Evolutionary conservation across 1,140 invertebrate genomes (phyloP).

Genomic region (Uloborus diversus): DNA sequence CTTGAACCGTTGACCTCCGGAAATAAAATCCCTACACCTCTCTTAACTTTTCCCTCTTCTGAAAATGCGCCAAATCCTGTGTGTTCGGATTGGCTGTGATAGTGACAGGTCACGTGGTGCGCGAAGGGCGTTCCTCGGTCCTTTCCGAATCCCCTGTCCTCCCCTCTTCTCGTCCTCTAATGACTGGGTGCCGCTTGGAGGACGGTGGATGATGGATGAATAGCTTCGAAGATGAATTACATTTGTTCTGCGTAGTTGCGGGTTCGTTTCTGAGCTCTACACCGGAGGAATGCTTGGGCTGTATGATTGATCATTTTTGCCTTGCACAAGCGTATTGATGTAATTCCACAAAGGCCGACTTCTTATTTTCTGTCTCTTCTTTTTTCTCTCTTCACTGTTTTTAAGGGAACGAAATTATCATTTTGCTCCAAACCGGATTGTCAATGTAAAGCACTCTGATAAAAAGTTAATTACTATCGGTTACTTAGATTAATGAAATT

Average conservation of each 20-base stretch:
- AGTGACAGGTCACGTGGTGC: constrained; percentile 25
- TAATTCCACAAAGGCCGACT: constrained; percentile 47
- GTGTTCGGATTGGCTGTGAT: constrained; percentile 15
- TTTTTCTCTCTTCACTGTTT: constrained; percentile 8
- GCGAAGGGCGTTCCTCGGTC: constrained; percentile 42
- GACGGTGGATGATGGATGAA: constrained; percentile 50
- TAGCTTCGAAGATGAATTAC: constrained; percentile 52
- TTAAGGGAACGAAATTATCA: constrained; percentile 15
- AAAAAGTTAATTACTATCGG: constrained; percentile 44
- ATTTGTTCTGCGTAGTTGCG: constrained; percentile 52
- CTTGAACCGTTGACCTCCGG: constrained; percentile 46
- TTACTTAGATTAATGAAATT: constrained; percentile 15
- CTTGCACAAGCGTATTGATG: constrained; percentile 29
- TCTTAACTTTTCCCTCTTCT: background rate
- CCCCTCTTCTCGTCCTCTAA: constrained; percentile 15
- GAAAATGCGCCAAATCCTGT: constrained; percentile 38
- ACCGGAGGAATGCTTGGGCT: constrained; percentile 24
- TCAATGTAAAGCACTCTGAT: constrained; percentile 26
- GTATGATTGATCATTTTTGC: constrained; percentile 48
- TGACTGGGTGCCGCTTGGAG: constrained; percentile 42
- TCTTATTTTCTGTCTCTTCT: constrained; percentile 27
- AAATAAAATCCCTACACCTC: constrained; percentile 40
- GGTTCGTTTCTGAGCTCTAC: constrained; percentile 37
- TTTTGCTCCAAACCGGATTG: constrained; percentile 39
- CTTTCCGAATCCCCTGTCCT: background rate